A percentile compares a stretch with the other conserved stretches of the same genome.
Evolutionary conservation across 2,113 vertebrate genomes (phyloP).

Genomic region (Cariama cristata): DNA sequence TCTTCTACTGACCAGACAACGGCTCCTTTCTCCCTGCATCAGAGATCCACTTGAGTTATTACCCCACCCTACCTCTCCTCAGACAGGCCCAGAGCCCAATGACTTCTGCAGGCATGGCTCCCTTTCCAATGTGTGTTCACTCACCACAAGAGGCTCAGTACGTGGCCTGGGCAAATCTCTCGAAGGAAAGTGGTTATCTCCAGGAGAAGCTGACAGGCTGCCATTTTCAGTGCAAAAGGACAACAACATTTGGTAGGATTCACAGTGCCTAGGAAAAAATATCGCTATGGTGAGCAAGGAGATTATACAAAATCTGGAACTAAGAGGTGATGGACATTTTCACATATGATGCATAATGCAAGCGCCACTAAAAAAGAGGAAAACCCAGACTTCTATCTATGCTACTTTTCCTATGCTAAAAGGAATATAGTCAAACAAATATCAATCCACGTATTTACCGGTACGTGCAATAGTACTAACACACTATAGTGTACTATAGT

Average conservation of each 20-base stretch:
- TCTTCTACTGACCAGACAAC: not conserved
- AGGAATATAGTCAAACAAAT: not conserved
- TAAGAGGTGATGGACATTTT: constrained; percentile 48
- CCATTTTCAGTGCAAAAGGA: constrained; percentile 98
- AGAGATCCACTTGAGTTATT: not conserved
- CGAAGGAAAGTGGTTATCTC: constrained; percentile 97
- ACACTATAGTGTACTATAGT: not conserved
- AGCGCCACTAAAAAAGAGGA: not conserved
- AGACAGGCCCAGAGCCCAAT: not conserved
- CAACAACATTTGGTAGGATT: constrained; percentile 98
- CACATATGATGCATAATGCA: constrained; percentile 30
- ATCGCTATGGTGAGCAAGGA: constrained; percentile 30
- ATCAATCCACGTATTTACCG: not conserved
- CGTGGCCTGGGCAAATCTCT: constrained; percentile 94
- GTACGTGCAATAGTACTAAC: not conserved
- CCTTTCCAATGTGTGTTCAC: not conserved
- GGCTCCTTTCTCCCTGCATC: not conserved
- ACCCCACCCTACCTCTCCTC: not conserved
- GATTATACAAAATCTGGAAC: not conserved
- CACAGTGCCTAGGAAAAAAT: constrained; percentile 87
- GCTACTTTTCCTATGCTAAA: not conserved
- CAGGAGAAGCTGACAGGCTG: constrained; percentile 94
- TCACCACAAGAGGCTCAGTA: constrained; percentile 91
- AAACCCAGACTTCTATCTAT: not conserved
- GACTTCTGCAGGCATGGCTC: too few relatives aligned